phyloP scores from a whole-genome alignment of 2,888 invertebrate species.

The Athalia rosae region DNA sequence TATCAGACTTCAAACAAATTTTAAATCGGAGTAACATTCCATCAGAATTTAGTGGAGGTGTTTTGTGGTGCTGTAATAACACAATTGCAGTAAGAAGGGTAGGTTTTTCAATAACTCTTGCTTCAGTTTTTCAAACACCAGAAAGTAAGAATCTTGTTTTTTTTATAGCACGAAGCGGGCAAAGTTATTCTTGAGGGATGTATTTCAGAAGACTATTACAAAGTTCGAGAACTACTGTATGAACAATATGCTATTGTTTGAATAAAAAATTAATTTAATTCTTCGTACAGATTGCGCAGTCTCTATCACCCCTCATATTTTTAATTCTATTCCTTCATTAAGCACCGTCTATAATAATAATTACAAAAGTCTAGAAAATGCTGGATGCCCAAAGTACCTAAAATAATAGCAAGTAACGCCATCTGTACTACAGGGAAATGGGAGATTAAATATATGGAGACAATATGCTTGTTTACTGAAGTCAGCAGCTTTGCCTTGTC shows the following conservation, averaged over 20 bases:
- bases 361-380: too few species aligned
- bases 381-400: too few species aligned
- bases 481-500: too few species aligned
- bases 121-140: slow-evolving; percentile 39
- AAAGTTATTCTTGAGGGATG: slow-evolving; percentile 95
- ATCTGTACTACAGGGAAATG: too few species aligned
- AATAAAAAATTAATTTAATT: slow-evolving; percentile 52
- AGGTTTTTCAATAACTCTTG: slow-evolving; percentile 58
- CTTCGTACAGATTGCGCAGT: background rate
- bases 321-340: background rate
- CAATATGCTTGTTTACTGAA: too few species aligned
- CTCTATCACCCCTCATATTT: background rate
- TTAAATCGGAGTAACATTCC: slow-evolving; percentile 84
- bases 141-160: slow-evolving; percentile 48
- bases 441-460: too few species aligned
- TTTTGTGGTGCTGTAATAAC: slow-evolving; percentile 94
- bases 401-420: too few species aligned
- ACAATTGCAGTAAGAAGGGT: slow-evolving; percentile 92
- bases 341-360: too few species aligned
- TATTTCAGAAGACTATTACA: slow-evolving; percentile 95
- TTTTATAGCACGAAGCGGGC: slow-evolving; percentile 90
- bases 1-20: slow-evolving; percentile 92
- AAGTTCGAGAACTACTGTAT: slow-evolving; percentile 93
- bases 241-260: slow-evolving; percentile 97
- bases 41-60: slow-evolving; percentile 93